These are phyloP conservation scores for Garrulus glandarius DNA, from an alignment of 2,797 vertebrate species.

Conservation along the genomic window DNA sequence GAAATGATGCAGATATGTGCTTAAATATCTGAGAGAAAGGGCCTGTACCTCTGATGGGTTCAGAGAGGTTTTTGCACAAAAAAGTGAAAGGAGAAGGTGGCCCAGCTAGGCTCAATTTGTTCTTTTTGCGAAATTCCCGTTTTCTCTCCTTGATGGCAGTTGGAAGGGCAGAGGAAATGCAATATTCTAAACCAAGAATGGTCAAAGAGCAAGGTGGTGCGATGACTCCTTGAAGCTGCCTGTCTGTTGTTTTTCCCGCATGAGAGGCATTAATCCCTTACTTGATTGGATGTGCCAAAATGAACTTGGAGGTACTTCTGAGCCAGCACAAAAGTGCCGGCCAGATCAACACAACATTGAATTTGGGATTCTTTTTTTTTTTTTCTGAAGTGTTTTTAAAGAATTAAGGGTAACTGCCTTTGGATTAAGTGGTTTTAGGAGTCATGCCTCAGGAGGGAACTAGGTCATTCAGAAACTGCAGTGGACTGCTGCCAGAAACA, in stretches of 20 bases:
- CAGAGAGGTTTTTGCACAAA: background rate
- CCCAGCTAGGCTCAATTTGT: background rate
- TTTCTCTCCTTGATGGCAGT: background rate
- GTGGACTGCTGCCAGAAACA: slow-evolving; percentile 1
- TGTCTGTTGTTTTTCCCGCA: background rate
- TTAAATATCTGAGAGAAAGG: background rate
- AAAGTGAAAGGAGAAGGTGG: background rate
- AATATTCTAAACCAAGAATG: background rate
- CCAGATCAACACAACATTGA: background rate
- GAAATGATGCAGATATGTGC: background rate
- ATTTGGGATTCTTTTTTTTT: background rate
- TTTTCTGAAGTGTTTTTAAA: background rate
- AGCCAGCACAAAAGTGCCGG: background rate
- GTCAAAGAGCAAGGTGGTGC: background rate
- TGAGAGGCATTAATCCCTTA: background rate
- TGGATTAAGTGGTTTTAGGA: slow-evolving; percentile 19
- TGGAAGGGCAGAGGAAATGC: background rate
- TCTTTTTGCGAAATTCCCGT: background rate
- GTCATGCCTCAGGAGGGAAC: background rate
- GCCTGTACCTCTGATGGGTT: background rate
- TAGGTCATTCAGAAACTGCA: background rate
- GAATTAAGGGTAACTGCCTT: background rate
- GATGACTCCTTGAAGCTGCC: background rate
- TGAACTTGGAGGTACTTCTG: background rate
- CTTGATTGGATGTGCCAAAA: background rate